These are phyloP conservation scores for Orius insidiosus DNA, from an alignment of 1,140 invertebrate genomes.

Conservation along the genomic window DNA sequence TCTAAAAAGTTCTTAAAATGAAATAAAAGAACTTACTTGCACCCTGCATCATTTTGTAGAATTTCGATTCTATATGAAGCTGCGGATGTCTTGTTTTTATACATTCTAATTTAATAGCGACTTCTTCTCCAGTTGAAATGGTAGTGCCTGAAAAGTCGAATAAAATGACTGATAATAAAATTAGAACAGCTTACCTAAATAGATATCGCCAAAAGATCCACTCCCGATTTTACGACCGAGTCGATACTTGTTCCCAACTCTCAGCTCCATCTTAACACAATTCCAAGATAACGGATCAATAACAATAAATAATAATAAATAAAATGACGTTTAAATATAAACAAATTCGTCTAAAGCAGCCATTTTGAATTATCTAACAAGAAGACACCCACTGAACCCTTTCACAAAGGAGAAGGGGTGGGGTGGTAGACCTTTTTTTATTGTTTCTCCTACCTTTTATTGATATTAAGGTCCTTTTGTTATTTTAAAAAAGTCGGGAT, in stretches of 20 bases:
- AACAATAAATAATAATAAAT: not conserved
- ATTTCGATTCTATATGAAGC: conserved; percentile 96
- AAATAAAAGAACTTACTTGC: conserved; percentile 47
- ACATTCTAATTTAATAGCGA: conserved; percentile 98
- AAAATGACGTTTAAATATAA: conserved; percentile 2
- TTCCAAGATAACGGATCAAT: not conserved
- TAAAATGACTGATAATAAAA: conserved; percentile 1
- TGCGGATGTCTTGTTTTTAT: conserved; percentile 98
- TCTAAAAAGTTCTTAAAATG: too few species aligned
- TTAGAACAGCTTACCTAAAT: conserved; percentile 58
- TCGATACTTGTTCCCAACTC: conserved; percentile 93
- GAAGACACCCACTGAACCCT: too few species aligned
- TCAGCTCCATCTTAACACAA: conserved; percentile 63
- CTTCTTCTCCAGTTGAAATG: conserved; percentile 93
- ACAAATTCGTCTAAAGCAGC: conserved; percentile 1
- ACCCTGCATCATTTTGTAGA: conserved; percentile 97
- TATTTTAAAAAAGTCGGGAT: too few species aligned
- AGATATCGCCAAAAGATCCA: conserved; percentile 97
- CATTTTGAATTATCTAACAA: conserved; percentile 12
- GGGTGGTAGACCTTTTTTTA: too few species aligned
- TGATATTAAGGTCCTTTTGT: too few species aligned
- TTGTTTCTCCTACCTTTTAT: too few species aligned
- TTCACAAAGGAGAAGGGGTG: too few species aligned
- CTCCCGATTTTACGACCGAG: conserved; percentile 95
- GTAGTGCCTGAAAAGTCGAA: conserved; percentile 61